phyloP scores from a whole-genome alignment of 30 jellyfish, hydroid and myxozoan species.

The Phacellophora camtschatica region DNA sequence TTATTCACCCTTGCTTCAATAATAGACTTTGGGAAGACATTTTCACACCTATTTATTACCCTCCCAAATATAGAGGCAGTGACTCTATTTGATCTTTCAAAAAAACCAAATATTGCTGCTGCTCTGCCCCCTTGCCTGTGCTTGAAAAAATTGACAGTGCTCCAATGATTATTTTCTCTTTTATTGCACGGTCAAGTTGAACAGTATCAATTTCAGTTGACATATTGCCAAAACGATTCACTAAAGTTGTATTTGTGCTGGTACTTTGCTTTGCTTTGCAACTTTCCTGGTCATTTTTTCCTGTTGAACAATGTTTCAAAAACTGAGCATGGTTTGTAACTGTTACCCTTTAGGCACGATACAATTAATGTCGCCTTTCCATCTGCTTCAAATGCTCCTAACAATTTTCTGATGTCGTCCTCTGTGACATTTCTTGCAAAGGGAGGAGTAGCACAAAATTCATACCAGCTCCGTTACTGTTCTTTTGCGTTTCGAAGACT shows the following conservation, averaged over 20 bases:
- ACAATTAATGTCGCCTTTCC: background rate
- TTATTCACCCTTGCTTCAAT: too few relatives aligned
- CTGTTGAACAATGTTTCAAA: background rate
- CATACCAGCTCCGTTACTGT: constrained; percentile 16
- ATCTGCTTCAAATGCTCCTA: background rate
- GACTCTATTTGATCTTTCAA: background rate
- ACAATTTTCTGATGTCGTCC: background rate
- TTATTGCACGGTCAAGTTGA: background rate
- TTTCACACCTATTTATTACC: background rate
- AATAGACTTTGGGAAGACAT: background rate
- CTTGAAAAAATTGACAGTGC: too few relatives aligned
- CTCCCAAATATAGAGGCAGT: background rate
- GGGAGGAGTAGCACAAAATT: background rate
- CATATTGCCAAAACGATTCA: background rate
- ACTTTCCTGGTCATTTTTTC: background rate
- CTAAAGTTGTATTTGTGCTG: background rate
- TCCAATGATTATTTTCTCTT: background rate
- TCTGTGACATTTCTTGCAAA: background rate
- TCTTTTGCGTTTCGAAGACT: background rate
- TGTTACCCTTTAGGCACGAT: constrained; percentile 1
- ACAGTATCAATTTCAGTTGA: background rate
- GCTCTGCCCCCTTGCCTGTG: too few relatives aligned
- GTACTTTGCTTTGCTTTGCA: background rate
- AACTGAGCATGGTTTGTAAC: constrained; percentile 3
- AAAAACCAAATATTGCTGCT: background rate